Conservation (phyloP, 2,888 invertebrate genomes). For the Morpho deidamia region DNA sequence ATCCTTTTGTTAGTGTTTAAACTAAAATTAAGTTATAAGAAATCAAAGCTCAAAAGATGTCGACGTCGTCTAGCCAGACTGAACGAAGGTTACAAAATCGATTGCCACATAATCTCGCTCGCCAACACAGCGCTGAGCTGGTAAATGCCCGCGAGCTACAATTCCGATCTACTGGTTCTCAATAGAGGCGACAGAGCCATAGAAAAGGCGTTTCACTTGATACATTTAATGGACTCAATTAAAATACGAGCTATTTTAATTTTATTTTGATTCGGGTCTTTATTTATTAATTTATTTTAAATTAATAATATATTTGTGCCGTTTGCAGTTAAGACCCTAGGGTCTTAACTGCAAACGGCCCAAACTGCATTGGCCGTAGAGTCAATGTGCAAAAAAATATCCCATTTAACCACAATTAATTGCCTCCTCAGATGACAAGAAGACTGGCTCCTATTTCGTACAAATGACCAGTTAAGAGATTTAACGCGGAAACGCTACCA, state of each 20-base stretch:
- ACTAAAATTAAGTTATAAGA: background rate
- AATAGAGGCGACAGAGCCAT: constrained; percentile 28
- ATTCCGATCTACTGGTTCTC: constrained; percentile 44
- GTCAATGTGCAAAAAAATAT: too few relatives aligned
- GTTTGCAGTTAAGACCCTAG: too few relatives aligned
- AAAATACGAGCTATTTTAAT: too few relatives aligned
- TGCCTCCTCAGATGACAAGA: too few relatives aligned
- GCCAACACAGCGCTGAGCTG: constrained; percentile 22
- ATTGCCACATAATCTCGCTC: constrained; percentile 39
- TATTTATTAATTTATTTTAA: background rate
- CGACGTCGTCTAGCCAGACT: constrained; percentile 21
- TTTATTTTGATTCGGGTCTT: too few relatives aligned
- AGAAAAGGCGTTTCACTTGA: constrained; percentile 1
- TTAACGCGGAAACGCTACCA: too few relatives aligned
- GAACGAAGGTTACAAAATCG: constrained; percentile 39
- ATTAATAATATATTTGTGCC: background rate
- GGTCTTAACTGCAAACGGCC: too few relatives aligned
- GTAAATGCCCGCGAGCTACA: constrained; percentile 41
- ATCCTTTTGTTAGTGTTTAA: background rate
- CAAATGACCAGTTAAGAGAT: too few relatives aligned
- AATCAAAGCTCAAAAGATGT: constrained; percentile 3
- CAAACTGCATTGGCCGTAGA: too few relatives aligned
- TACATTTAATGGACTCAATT: too few relatives aligned
- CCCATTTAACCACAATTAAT: too few relatives aligned
- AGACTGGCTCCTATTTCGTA: too few relatives aligned